These are phyloP conservation scores for Anoura caudifer DNA, from an alignment of 2,113 vertebrate species.

Conservation along the genomic window DNA sequence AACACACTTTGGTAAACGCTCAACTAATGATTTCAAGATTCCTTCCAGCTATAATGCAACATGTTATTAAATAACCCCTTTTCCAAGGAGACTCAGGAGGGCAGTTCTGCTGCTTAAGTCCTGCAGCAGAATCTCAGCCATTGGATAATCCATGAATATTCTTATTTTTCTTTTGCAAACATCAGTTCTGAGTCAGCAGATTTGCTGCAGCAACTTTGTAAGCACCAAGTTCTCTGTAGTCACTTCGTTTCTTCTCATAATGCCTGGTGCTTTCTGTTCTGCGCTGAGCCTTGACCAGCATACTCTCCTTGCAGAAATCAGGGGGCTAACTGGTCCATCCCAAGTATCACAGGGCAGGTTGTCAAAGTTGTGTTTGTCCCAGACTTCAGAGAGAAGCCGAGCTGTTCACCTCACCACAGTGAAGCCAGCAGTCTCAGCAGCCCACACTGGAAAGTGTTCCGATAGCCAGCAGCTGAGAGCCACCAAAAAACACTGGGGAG, in stretches of 20 bases:
- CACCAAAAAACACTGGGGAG: not conserved
- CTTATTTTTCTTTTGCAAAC: conserved; percentile 15
- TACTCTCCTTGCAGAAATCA: not conserved
- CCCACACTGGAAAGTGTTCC: not conserved
- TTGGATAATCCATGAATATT: not conserved
- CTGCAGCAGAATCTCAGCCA: not conserved
- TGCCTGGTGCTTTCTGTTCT: not conserved
- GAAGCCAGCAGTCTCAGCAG: not conserved
- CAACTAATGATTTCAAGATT: not conserved
- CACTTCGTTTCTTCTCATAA: not conserved
- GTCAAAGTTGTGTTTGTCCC: not conserved
- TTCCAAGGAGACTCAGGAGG: not conserved
- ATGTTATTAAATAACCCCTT: conserved; percentile 9
- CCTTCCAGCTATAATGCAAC: not conserved
- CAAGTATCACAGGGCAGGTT: not conserved
- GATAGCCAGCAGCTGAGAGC: not conserved
- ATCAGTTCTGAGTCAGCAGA: not conserved
- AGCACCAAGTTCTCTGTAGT: not conserved
- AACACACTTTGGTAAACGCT: conserved; percentile 40
- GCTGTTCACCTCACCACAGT: not conserved
- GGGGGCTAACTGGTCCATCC: not conserved
- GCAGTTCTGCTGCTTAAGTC: not conserved
- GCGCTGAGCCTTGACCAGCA: not conserved
- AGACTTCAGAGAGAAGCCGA: not conserved
- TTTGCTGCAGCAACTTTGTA: not conserved